Evolutionary conservation across 2,888 invertebrate species (phyloP), one percentile per base, ranked within the genome.

Genomic region (Scrobipalpa costella): DNA sequence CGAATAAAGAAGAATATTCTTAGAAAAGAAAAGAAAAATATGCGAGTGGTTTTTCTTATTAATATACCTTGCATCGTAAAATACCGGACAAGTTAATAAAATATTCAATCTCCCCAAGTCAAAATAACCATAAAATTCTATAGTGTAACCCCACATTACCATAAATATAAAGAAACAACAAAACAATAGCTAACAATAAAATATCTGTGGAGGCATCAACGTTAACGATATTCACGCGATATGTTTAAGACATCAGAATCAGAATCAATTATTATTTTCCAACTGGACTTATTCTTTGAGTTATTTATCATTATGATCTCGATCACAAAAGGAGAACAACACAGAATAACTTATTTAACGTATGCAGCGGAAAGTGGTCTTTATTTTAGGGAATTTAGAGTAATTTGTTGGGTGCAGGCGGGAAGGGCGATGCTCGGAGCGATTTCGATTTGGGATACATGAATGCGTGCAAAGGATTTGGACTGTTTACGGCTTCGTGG

Each of bases 401-500:
- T 65, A 72, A 77, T 67, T 74, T 84, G 76, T 88, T 69, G 77
- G 70, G 63, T 76, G 78, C 67, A 66, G 69, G 69, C 64, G 71
- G 64, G 66, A 65, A 68, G 67, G 73, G 73, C 72, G 84, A 83
- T 82, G 88, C 88, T 88, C 77, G 83, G 70, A 89, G 88, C 88
- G 86, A 86, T 90, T 89, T 90, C 86, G 87, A 87, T 90, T 90
- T 90, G 84, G 90, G 89, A 88, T 89, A 90, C 88, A 88, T 88
- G 90, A 88, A 88, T 90, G 86, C 90, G 86, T 89, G 89, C 90
- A 88, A 88, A 89, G 89, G 90, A 90, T 91, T 91, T 90, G 84
- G 89, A 88, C 90, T 90, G 88, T 90, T 91, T 89, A 90, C 83
- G 88, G 82, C 91, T 85, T 87, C 91, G 90, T 91, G 91, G 90